Conservation (phyloP, 2,888 invertebrate genomes). For the Furcula furcula region DNA sequence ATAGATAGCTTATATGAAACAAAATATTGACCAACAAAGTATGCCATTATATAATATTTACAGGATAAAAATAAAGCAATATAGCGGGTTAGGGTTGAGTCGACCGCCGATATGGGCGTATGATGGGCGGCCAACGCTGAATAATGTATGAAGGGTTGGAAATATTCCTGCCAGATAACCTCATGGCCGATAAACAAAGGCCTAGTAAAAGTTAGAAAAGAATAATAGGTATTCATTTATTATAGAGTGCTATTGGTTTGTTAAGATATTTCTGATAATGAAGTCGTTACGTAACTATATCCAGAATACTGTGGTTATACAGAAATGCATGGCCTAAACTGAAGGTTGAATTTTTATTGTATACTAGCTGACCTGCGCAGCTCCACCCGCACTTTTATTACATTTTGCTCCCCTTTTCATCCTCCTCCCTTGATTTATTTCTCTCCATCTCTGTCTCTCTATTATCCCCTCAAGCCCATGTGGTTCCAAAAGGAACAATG, state of each 20-base stretch:
- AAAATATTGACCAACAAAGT: constrained; percentile 14
- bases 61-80: constrained; percentile 35
- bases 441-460: no score
- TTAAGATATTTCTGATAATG: neutral
- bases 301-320: no score
- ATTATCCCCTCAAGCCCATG: no score
- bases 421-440: no score
- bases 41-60: constrained; percentile 39
- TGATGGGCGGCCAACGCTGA: constrained; percentile 49
- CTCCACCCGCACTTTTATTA: no score
- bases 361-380: no score
- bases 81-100: constrained; percentile 30
- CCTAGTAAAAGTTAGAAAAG: constrained; percentile 21
- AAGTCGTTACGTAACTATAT: no score
- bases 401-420: no score
- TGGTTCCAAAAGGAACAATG: no score
- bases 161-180: constrained; percentile 25
- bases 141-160: constrained; percentile 51
- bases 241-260: constrained; percentile 3
- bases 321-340: no score
- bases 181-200: constrained; percentile 29
- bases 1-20: no score
- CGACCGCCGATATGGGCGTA: constrained; percentile 38
- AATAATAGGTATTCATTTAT: constrained; percentile 22
- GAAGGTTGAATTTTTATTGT: no score